phyloP scores from a whole-genome alignment of 1,140 invertebrate genomes.

The Melipona quadrifasciata region DNA sequence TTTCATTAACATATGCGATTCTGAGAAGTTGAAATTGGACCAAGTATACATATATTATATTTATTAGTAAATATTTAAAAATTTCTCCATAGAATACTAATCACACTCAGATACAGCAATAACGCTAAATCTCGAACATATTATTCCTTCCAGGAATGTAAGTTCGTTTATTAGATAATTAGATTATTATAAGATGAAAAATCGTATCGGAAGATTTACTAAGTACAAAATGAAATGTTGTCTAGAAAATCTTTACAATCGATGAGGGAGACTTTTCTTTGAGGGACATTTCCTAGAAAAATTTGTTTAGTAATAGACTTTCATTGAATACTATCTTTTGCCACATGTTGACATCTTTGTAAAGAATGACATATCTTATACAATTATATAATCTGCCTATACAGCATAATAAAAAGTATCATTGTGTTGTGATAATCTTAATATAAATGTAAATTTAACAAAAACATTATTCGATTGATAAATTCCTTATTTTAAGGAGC shows the following conservation, averaged over 20 bases:
- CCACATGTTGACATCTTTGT: constrained; percentile 35
- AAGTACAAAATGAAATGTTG: constrained; percentile 44
- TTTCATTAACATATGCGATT: background rate
- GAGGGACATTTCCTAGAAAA: constrained; percentile 35
- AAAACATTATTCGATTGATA: constrained; percentile 62
- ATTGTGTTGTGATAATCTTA: constrained; percentile 47
- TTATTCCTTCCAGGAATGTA: constrained; percentile 36
- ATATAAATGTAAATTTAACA: constrained; percentile 68
- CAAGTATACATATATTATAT: background rate
- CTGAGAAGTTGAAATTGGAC: constrained; percentile 2
- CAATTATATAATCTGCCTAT: constrained; percentile 54
- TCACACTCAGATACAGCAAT: constrained; percentile 26
- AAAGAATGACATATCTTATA: constrained; percentile 55
- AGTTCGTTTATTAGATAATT: constrained; percentile 6
- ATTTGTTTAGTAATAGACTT: constrained; percentile 44
- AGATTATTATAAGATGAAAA: constrained; percentile 20
- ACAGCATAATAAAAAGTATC: constrained; percentile 51
- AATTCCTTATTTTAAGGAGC: constrained; percentile 64
- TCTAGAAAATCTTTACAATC: constrained; percentile 27
- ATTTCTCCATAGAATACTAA: background rate
- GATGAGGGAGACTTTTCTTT: background rate
- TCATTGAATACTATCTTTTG: constrained; percentile 58
- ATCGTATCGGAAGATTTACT: constrained; percentile 21
- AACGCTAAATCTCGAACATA: constrained; percentile 25
- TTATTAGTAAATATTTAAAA: constrained; percentile 23